These are phyloP conservation scores for Ceyx cyanopectus DNA, from an alignment of 2,113 vertebrate species.

Conservation along the genomic window DNA sequence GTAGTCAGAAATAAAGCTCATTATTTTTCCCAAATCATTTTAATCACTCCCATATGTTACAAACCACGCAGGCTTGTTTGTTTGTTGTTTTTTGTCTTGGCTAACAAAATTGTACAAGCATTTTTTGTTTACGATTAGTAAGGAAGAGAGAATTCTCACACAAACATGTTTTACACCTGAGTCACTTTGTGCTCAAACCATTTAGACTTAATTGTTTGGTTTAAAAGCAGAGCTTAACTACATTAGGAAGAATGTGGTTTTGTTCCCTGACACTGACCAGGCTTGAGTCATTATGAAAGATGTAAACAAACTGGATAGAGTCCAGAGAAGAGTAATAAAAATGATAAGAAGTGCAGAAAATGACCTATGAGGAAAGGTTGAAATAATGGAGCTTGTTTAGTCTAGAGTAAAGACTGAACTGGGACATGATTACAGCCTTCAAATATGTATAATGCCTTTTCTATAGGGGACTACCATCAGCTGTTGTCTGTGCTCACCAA, in stretches of 20 bases:
- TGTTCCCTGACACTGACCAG: not conserved
- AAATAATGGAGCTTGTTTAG: constrained; percentile 57
- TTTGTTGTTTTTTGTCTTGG: not conserved
- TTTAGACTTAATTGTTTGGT: not conserved
- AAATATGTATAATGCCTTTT: not conserved
- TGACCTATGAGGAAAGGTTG: constrained; percentile 1
- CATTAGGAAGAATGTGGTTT: not conserved
- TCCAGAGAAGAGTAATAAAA: constrained; percentile 45
- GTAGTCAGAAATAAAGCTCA: not conserved
- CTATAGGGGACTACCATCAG: not conserved
- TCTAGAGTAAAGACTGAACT: constrained; percentile 17
- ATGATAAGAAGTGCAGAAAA: not conserved
- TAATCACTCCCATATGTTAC: not conserved
- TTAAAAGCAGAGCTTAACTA: not conserved
- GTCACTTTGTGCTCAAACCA: constrained; percentile 6
- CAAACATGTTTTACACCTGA: not conserved
- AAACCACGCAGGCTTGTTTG: not conserved
- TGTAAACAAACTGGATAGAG: constrained; percentile 27
- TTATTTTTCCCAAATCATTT: not conserved
- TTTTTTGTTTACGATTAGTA: not conserved
- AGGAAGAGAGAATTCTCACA: not conserved
- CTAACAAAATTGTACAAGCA: not conserved
- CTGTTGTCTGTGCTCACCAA: not conserved
- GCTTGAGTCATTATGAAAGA: not conserved
- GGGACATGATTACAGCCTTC: not conserved